Base-by-base conservation (phyloP, 2,113 vertebrate genomes). In the Notothenia rossii region DNA sequence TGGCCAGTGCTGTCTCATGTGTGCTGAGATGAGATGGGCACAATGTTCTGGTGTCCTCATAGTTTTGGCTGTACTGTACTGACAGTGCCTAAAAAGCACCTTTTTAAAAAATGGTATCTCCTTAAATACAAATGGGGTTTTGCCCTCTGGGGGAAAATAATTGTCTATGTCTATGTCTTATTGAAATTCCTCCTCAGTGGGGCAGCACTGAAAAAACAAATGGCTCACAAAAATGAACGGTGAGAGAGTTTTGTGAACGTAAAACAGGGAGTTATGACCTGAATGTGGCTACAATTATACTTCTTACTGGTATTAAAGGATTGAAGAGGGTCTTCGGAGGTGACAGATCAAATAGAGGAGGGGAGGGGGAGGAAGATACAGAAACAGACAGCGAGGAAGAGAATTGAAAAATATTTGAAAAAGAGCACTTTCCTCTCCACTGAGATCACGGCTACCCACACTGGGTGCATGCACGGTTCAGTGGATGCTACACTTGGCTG, bases 261-360 rank as follows among this genome's bases (percentile, higher is more conserved):
- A 86, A 88, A 84, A 72, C 17, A 43, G 20, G 40, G 72, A 80
- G 62, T 79, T 82, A 79, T 93, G 93, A 90, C 79, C 89, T 76
- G 75, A 85, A 84, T 86, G 81, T 82, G 77, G 76, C 82, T 56
- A 75, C 60, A 89, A 89, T 91, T 93, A 93, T 93, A 89, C 86
- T 82, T 72, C 86, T 90, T 81, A 86, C 88, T 81, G 70, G 77
- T 80, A 83, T 92, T 92, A 90, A 84, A 89, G 66, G 67, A 75
- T 83, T 1, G 49, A 77, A 79, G 46, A 62, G 11, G 20, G 75
- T 67, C 71, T 55, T 72, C 58, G 76, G 70, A 55, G 13, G 36
- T 7, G 36, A 40, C 6, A 7, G 36, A 40, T 40, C 36, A 40
- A 40, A 8, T 6, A 7, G 36, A 7, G 36, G 36, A 40, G 36